A percentile compares a stretch with the other conserved stretches of the same genome.
phyloP scores from a whole-genome alignment of 2,888 invertebrate species.

The Drosophila pullipes region DNA sequence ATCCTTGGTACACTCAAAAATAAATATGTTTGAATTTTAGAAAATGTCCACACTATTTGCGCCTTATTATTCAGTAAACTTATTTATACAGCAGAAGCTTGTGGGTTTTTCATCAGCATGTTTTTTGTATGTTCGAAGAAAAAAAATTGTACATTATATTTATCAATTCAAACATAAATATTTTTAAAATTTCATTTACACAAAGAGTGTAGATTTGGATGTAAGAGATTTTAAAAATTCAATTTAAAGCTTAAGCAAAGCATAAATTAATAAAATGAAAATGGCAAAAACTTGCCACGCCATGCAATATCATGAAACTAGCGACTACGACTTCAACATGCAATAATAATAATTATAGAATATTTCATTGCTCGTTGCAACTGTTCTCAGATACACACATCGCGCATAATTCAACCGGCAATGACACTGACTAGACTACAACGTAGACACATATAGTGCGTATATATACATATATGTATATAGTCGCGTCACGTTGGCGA shows the following conservation, averaged over 20 bases:
- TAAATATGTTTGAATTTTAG: not conserved
- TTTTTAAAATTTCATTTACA: not conserved
- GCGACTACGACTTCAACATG: not conserved
- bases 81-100: not conserved
- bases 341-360: conserved; percentile 1
- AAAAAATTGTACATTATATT: not conserved
- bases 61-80: not conserved
- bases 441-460: not conserved
- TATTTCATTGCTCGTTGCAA: conserved; percentile 10
- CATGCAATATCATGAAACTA: not conserved
- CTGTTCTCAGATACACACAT: conserved; percentile 18
- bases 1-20: not conserved
- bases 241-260: not conserved
- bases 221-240: not conserved
- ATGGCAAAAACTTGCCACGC: not conserved
- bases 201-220: not conserved
- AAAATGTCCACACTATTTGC: not conserved
- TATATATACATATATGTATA: conserved; percentile 4
- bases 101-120: no score
- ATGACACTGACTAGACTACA: conserved; percentile 34
- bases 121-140: not conserved
- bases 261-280: not conserved
- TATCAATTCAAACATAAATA: not conserved
- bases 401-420: conserved; percentile 32
- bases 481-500: conserved; percentile 21